Conservation (phyloP, 2,113 vertebrate genomes). For the Rhizomys pruinosus region DNA sequence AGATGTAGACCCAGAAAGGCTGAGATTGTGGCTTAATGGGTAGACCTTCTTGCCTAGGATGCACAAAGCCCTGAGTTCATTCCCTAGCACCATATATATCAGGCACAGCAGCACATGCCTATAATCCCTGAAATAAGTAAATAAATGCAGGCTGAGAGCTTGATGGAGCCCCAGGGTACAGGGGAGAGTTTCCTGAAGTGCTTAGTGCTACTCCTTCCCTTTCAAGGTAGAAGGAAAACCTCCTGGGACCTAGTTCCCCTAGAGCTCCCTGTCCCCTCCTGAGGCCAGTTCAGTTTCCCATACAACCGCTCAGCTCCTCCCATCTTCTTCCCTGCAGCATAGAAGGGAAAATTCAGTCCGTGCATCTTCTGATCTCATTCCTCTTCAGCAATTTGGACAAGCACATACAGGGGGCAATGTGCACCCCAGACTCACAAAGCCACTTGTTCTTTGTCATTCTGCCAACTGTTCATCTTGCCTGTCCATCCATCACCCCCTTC, state of each 20-base stretch:
- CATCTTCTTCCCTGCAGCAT: background rate
- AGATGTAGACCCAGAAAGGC: background rate
- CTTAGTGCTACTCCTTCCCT: background rate
- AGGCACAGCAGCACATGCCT: background rate
- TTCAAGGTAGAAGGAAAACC: constrained; percentile 25
- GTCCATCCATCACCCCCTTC: background rate
- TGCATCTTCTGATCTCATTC: background rate
- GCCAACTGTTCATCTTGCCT: background rate
- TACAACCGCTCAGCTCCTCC: background rate
- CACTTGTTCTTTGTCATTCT: background rate
- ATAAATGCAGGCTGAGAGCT: background rate
- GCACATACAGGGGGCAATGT: fast-evolving
- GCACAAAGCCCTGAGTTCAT: background rate
- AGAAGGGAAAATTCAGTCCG: background rate
- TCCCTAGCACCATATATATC: background rate
- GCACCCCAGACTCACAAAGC: background rate
- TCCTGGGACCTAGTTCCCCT: background rate
- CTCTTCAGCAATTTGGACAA: background rate
- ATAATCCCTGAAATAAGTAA: background rate
- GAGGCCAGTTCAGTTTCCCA: background rate
- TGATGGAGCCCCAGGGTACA: too few relatives aligned
- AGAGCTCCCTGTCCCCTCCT: background rate
- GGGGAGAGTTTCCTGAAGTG: background rate
- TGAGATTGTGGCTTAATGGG: background rate
- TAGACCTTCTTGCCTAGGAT: background rate